These are phyloP conservation scores for Lagenorhynchus albirostris DNA, from an alignment of 2,113 vertebrate genomes.

Conservation along the genomic window DNA sequence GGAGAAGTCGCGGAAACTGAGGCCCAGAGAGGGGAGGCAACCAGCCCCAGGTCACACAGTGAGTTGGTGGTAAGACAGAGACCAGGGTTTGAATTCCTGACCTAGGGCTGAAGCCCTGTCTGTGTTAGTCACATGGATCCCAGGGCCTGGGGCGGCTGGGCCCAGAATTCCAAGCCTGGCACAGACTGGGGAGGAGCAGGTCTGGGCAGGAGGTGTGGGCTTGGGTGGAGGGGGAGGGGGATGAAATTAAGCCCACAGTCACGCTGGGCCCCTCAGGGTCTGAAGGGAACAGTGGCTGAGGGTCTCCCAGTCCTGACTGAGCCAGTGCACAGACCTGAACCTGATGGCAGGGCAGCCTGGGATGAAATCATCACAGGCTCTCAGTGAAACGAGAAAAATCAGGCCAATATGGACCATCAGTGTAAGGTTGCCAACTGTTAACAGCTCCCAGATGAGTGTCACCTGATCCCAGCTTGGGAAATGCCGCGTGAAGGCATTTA, in stretches of 20 bases:
- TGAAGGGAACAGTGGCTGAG: background rate
- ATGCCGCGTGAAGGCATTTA: slow-evolving; percentile 59
- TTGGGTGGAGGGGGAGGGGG: background rate
- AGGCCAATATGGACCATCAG: background rate
- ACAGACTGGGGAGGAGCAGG: rapidly evolving
- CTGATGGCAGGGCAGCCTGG: background rate
- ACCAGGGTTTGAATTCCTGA: background rate
- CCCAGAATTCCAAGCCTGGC: background rate
- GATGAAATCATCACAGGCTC: background rate
- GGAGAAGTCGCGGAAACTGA: background rate
- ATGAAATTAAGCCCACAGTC: background rate
- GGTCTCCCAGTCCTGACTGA: background rate
- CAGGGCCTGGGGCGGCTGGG: background rate
- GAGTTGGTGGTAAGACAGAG: background rate
- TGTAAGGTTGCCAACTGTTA: slow-evolving; percentile 26
- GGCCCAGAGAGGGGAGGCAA: background rate
- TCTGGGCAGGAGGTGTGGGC: background rate
- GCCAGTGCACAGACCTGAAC: background rate
- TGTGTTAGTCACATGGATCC: background rate
- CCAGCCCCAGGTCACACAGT: rapidly evolving
- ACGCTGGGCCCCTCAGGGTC: rapidly evolving
- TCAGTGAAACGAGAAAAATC: background rate
- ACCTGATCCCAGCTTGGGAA: slow-evolving; percentile 49
- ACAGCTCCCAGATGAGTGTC: background rate
- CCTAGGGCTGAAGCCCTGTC: background rate